Conservation (phyloP, 2,113 vertebrate genomes). For the Apteryx owenii region DNA sequence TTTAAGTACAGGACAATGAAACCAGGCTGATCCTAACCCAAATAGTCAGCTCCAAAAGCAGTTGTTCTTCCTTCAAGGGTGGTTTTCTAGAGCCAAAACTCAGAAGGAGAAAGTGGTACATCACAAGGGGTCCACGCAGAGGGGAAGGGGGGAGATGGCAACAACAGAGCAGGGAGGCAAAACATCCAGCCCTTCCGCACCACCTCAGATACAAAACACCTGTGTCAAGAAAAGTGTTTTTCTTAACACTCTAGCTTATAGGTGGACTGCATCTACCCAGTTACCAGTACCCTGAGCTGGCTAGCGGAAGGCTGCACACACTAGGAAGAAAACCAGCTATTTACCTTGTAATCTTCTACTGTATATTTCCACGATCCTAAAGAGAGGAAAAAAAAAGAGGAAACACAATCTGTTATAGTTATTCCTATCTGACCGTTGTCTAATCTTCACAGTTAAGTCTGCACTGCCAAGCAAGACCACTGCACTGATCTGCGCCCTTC, state of each 20-base stretch:
- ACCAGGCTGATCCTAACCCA: background rate
- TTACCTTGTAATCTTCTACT: conserved; percentile 97
- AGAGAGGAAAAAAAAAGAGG: conserved; percentile 14
- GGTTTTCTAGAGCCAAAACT: background rate
- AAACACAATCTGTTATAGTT: background rate
- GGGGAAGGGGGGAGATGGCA: background rate
- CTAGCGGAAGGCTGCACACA: background rate
- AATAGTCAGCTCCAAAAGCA: background rate
- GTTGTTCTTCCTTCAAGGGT: background rate
- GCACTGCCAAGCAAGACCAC: rapidly evolving
- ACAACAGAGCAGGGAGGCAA: background rate
- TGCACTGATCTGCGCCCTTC: rapidly evolving
- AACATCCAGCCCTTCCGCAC: background rate
- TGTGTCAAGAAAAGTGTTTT: background rate
- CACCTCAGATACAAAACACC: background rate
- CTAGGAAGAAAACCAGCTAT: background rate
- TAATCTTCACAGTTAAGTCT: background rate
- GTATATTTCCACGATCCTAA: conserved; percentile 98
- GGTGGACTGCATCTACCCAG: background rate
- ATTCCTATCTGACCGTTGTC: background rate
- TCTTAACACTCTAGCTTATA: background rate
- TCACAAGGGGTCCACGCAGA: background rate
- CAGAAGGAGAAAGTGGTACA: background rate
- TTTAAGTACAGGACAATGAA: background rate
- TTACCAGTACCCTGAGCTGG: background rate